Evolutionary conservation across 1,140 invertebrate species (phyloP).

Genomic region (Antheraea mylitta): DNA sequence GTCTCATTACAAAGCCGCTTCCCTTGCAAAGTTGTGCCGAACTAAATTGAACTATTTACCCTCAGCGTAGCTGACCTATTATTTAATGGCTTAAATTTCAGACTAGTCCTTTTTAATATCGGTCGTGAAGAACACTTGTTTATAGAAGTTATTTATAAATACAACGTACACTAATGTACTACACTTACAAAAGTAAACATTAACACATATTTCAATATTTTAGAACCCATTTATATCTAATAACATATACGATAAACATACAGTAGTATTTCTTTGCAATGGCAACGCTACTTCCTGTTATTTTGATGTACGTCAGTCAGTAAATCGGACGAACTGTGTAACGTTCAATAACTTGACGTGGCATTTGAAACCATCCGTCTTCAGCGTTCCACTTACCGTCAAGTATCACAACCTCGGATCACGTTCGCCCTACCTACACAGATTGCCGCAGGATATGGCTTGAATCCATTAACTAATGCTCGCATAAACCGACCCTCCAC

Average conservation of each 20-base stretch:
- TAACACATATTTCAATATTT: background rate
- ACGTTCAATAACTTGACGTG: constrained; percentile 5
- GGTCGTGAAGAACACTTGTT: too few relatives aligned
- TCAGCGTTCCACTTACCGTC: background rate
- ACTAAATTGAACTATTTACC: too few relatives aligned
- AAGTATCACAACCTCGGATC: background rate
- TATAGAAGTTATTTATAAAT: too few relatives aligned
- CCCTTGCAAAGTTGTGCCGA: too few relatives aligned
- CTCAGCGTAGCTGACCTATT: too few relatives aligned
- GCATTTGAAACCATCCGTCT: constrained; percentile 6
- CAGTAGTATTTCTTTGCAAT: background rate
- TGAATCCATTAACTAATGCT: constrained; percentile 64
- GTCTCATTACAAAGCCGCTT: too few relatives aligned
- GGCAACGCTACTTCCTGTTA: background rate
- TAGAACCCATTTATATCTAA: background rate
- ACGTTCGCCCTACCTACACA: background rate
- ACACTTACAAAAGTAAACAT: too few relatives aligned
- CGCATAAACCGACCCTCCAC: constrained; percentile 41
- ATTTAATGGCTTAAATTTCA: too few relatives aligned
- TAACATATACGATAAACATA: background rate
- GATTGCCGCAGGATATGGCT: constrained; percentile 35
- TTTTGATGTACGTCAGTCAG: background rate
- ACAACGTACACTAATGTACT: too few relatives aligned
- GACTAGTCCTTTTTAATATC: too few relatives aligned
- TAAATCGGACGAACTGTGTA: background rate